Conservation (phyloP, 1,140 invertebrate genomes). For the Ceratitis capitata region DNA sequence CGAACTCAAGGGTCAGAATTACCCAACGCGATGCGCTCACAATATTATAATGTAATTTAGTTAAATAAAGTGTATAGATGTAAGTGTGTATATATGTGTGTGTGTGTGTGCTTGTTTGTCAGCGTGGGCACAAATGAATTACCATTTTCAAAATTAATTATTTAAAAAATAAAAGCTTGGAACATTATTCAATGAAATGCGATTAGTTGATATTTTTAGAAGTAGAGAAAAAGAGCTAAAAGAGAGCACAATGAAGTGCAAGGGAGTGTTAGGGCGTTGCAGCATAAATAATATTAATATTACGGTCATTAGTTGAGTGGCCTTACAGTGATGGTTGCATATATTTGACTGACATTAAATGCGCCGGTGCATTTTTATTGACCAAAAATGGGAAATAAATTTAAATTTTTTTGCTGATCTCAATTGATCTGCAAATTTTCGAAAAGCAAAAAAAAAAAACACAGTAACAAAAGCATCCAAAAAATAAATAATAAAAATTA, state of each 20-base stretch:
- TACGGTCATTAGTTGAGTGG: neutral
- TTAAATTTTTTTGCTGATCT: too few species aligned
- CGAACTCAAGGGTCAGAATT: neutral
- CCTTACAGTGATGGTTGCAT: neutral
- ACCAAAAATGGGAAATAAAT: too few species aligned
- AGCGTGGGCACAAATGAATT: neutral
- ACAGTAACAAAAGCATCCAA: too few species aligned
- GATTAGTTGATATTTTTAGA: neutral
- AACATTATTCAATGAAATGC: conserved; percentile 12
- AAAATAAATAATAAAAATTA: too few species aligned
- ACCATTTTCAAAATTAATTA: conserved; percentile 26
- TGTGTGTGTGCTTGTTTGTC: neutral
- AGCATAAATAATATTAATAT: neutral
- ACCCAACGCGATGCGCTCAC: neutral
- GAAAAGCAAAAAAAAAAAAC: too few species aligned
- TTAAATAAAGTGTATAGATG: too few species aligned
- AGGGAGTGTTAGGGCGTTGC: neutral
- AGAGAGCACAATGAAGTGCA: neutral
- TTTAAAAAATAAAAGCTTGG: conserved; percentile 28
- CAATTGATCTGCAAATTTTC: too few species aligned
- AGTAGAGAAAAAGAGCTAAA: neutral
- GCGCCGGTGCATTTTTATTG: too few species aligned
- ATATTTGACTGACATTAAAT: too few species aligned
- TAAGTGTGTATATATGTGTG: neutral
- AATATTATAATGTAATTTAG: neutral